Evolutionary conservation across 2,113 vertebrate genomes (phyloP), one percentile per base, ranked within the genome.

Genomic region (Lucifuga dentata): DNA sequence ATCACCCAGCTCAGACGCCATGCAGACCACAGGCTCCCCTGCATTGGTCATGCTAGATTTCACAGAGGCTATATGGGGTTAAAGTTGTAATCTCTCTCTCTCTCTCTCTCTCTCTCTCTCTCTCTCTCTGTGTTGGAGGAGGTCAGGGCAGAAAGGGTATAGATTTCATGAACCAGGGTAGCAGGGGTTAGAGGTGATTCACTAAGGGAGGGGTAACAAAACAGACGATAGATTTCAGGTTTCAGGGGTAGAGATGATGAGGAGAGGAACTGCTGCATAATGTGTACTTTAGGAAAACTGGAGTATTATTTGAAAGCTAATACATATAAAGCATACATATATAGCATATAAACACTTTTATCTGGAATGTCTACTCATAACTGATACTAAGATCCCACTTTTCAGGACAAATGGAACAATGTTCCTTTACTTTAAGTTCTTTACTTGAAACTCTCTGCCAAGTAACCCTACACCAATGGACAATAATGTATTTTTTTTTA

Each of bases 21-120:
- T 19, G 0, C 65, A 67, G 45, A 76, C 55, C 29, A 11, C 45
- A 40, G 73, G 53, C 73, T 68, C 72, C 49, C 15, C 56, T 52
- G 40, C 65, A 80, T 81, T 86, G 17, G 79, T 83, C 17, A 79
- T 32, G 55, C 19, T 53, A 1, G 40, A 73, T 81, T 76, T 68
- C 48, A 81, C 10, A 7, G 62, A 41, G 44, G 15, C 46, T 21
- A 38, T 50, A 57, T 3, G 24, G 5, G 26, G 59, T 58, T 44
- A 21, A 38, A 48, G 33, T 46, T 44, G 20, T n/a, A 20, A 17
- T 12, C n/a, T n/a, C n/a, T n/a, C n/a, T n/a, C n/a, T n/a, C n/a
- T n/a, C n/a, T n/a, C n/a, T 50, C 24, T 52, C 50, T 32, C 16
- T 44, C 20, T 61, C 40, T 63, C 45, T 13, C 16, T 15, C 26